Conservation (phyloP, 2,888 invertebrate genomes). For the Euzophera pinguis region DNA sequence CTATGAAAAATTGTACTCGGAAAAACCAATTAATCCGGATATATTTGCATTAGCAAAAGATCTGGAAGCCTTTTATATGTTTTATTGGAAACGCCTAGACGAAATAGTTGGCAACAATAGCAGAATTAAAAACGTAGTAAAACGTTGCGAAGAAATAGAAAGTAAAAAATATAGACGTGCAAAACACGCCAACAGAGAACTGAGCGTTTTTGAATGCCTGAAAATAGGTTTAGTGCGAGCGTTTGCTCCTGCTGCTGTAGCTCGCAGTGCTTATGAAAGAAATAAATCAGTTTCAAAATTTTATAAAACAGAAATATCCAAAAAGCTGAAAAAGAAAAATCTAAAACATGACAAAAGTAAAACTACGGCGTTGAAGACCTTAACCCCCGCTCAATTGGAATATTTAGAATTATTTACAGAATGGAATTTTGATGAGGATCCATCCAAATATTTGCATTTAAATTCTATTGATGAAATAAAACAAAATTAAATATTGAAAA, state of each 20-base stretch:
- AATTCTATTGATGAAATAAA: constrained; percentile 27
- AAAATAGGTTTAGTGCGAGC: constrained; percentile 65
- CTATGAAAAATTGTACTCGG: constrained; percentile 79
- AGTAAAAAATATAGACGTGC: constrained; percentile 71
- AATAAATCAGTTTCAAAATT: neutral
- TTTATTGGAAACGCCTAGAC: constrained; percentile 75
- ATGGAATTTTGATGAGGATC: constrained; percentile 58
- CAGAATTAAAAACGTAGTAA: constrained; percentile 73
- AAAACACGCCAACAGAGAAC: constrained; percentile 78
- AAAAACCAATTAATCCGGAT: constrained; percentile 79
- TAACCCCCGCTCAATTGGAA: constrained; percentile 55
- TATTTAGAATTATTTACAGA: constrained; percentile 64
- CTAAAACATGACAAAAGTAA: constrained; percentile 20
- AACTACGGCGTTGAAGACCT: constrained; percentile 20
- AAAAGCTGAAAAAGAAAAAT: constrained; percentile 14
- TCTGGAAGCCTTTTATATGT: constrained; percentile 79
- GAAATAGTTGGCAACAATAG: constrained; percentile 73
- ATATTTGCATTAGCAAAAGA: constrained; percentile 78
- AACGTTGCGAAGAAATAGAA: constrained; percentile 72
- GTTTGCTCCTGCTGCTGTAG: neutral
- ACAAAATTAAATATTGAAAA: constrained; percentile 53
- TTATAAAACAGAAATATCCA: constrained; percentile 13
- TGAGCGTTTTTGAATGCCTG: constrained; percentile 69
- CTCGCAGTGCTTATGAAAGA: neutral
- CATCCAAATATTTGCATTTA: constrained; percentile 43